phyloP scores from a whole-genome alignment of 2,888 invertebrate species.

The Bombylius major region DNA sequence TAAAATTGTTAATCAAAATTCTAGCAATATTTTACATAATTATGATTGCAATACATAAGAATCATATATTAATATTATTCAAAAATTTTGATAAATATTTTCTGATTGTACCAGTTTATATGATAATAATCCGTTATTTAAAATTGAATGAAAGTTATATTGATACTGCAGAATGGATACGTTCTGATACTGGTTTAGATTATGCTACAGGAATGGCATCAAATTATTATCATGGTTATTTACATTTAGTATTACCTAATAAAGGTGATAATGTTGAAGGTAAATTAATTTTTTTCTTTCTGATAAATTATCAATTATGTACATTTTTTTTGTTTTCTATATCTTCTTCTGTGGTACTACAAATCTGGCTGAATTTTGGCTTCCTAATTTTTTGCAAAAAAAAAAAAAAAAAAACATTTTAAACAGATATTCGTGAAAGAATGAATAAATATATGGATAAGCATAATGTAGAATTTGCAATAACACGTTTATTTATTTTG shows the following conservation, averaged over 20 bases:
- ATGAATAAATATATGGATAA: slow-evolving; percentile 22
- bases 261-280: slow-evolving; percentile 9
- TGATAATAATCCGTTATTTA: slow-evolving; percentile 6
- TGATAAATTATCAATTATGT: no score
- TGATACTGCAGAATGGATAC: slow-evolving; percentile 22
- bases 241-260: slow-evolving; percentile 23
- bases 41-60: neutral
- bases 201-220: slow-evolving; percentile 31
- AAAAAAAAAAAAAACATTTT: neutral
- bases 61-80: neutral
- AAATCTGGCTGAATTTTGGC: neutral
- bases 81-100: neutral
- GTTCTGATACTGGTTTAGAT: slow-evolving; percentile 25
- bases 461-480: slow-evolving; percentile 21
- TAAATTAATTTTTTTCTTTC: neutral
- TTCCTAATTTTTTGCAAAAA: neutral
- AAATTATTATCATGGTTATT: slow-evolving; percentile 29
- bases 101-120: neutral
- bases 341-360: neutral
- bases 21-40: neutral
- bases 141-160: slow-evolving; percentile 18
- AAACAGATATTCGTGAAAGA: slow-evolving; percentile 21
- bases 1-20: neutral
- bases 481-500: slow-evolving; percentile 24
- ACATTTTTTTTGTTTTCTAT: no score